Evolutionary conservation across 2,888 invertebrate genomes (phyloP), one percentile per base, ranked within the genome.

Genomic region (Aethes cnicana): DNA sequence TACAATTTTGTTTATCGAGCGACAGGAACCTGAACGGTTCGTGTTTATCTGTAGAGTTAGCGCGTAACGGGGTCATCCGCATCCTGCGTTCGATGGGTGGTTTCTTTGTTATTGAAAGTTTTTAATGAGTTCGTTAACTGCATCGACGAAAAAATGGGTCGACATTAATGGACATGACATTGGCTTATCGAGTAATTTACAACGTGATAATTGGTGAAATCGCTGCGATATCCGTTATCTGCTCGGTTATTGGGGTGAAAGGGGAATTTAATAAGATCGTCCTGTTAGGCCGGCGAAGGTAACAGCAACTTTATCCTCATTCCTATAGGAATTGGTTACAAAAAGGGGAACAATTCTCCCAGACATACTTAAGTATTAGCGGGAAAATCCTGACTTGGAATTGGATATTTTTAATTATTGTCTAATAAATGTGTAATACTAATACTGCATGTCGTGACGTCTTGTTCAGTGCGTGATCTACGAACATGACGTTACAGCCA

Each of bases 31-130:
- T 28, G 53, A 46, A 49, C 41, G 21, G 44, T 42, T 56, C 42
- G 47, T 58, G 60, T 55, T 74, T 72, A 72, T 74, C 72, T 61
- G 49, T 48, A 37, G 41, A 32, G 8, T 47, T 47, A 49, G 52
- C 37, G 35, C 42, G 39, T 50, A 63, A 58, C 46, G 58, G 56
- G 63, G 61, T 61, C 67, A 58, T 53, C 44, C 54, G 52, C 59
- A 46, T 57, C 49, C 55, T 57, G 18, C 47, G 33, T 41, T 33
- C 21, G 23, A 33, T 33, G 23, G 52, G 32, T 28, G 47, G 35
- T 47, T 42, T 26, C 47, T 47, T 53, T 53, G 47, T 53, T 47
- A 53, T 47, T 47, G 35, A 47, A 47, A 28, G 41, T 53, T 28
- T n/a, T n/a, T 41, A 47, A 53, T 47, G 53, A 47, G 32, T 39